A percentile compares a stretch with the other conserved stretches of the same genome.
These are phyloP conservation scores for Hypanus sabinus DNA, from an alignment of 2,113 vertebrate species.

Conservation along the genomic window DNA sequence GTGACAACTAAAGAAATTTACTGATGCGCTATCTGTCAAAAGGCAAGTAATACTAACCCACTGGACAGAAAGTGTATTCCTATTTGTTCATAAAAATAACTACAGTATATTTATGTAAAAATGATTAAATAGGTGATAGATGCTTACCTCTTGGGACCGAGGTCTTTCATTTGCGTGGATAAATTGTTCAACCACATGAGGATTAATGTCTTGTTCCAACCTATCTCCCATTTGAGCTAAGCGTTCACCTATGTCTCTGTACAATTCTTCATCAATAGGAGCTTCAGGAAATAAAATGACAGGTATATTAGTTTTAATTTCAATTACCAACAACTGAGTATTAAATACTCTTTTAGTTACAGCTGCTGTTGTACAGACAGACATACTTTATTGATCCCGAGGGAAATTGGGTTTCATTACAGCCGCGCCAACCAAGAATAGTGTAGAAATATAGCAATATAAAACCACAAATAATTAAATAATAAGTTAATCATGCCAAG, in stretches of 20 bases:
- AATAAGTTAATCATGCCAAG: too few species aligned
- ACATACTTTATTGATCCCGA: too few species aligned
- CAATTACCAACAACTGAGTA: not conserved
- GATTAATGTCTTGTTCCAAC: slow-evolving; percentile 48
- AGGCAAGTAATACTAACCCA: not conserved
- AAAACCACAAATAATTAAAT: too few species aligned
- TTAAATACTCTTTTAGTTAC: not conserved
- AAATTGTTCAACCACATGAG: slow-evolving; percentile 46
- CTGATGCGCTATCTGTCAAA: not conserved
- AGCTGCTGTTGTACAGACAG: too few species aligned
- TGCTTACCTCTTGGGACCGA: not conserved
- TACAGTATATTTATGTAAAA: not conserved
- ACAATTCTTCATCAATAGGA: slow-evolving; percentile 44
- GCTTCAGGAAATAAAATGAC: not conserved
- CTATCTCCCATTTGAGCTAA: slow-evolving; percentile 56
- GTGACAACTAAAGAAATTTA: not conserved
- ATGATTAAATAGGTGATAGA: not conserved
- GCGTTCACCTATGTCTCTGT: slow-evolving; percentile 51
- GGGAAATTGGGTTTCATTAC: too few species aligned
- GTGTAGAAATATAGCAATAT: too few species aligned
- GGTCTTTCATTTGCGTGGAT: slow-evolving; percentile 40
- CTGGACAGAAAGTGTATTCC: not conserved
- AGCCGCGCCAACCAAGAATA: too few species aligned
- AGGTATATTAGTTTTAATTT: not conserved
- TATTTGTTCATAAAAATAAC: not conserved